phyloP scores from a whole-genome alignment of 2,888 invertebrate species.

The Scaptomyza cyrtandrae region DNA sequence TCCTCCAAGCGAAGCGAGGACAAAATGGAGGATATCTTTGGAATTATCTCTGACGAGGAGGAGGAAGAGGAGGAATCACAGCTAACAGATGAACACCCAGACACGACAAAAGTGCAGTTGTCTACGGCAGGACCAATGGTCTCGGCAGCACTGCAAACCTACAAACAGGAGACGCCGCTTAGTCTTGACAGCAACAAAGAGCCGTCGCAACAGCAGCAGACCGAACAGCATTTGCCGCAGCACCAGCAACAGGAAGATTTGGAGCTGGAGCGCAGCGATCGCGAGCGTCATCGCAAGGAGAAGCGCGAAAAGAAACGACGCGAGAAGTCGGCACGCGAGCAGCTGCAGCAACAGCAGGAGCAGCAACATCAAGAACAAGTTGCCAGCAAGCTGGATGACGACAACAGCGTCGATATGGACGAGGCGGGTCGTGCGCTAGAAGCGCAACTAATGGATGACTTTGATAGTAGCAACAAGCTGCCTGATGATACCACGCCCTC shows the following conservation, averaged over 20 bases:
- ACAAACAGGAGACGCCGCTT: constrained; percentile 80
- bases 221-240: constrained; percentile 47
- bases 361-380: constrained; percentile 52
- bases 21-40: constrained; percentile 95
- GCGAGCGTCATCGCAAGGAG: constrained; percentile 84
- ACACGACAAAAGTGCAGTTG: constrained; percentile 54
- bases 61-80: constrained; percentile 87
- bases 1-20: constrained; percentile 89
- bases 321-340: constrained; percentile 85
- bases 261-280: constrained; percentile 68
- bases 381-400: constrained; percentile 85
- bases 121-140: constrained; percentile 81
- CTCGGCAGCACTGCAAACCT: constrained; percentile 83
- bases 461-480: constrained; percentile 85
- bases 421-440: constrained; percentile 93
- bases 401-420: constrained; percentile 92
- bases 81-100: constrained; percentile 69
- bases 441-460: constrained; percentile 91
- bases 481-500: constrained; percentile 84
- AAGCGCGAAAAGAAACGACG: constrained; percentile 88
- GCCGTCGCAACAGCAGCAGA: constrained; percentile 36
- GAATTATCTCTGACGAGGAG: constrained; percentile 91
- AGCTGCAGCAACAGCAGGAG: constrained; percentile 59
- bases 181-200: constrained; percentile 46
- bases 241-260: constrained; percentile 40